Evolutionary conservation across 2,113 vertebrate genomes (phyloP).

Genomic region (Rhodinocichla rosea): DNA sequence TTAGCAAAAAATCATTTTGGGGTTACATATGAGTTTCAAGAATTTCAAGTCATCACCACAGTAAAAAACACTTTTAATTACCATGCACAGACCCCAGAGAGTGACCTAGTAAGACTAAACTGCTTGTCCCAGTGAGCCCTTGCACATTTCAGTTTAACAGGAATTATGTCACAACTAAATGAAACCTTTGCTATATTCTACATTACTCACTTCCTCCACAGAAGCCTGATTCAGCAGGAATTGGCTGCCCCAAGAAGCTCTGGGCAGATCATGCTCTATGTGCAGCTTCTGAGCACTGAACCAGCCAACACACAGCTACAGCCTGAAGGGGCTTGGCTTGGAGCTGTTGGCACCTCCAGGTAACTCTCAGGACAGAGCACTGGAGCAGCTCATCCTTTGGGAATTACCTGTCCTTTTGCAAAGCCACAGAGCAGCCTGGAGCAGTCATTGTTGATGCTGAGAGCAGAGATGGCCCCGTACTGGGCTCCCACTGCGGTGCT

Average conservation of each 20-base stretch:
- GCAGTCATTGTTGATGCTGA: conserved; percentile 95
- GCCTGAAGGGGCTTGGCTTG: not conserved
- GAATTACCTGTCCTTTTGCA: conserved; percentile 93
- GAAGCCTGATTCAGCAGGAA: not conserved
- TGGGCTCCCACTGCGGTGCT: conserved; percentile 91
- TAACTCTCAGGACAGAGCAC: not conserved
- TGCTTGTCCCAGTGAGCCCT: not conserved
- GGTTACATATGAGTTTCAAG: not conserved
- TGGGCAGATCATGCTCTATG: fast-evolving
- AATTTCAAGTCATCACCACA: not conserved
- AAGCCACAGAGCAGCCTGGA: conserved; percentile 96
- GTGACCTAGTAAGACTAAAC: not conserved
- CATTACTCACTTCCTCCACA: not conserved
- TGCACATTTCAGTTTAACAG: not conserved
- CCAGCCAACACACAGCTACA: not conserved
- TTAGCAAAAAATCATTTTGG: not conserved
- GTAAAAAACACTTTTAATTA: not conserved
- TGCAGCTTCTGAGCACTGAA: not conserved
- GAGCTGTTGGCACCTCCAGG: not conserved
- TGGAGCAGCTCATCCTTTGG: not conserved
- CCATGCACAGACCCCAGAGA: not conserved
- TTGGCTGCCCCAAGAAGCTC: not conserved
- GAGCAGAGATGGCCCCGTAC: conserved; percentile 93
- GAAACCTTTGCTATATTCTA: not conserved
- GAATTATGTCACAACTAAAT: not conserved